Base-by-base conservation (phyloP, 2,888 invertebrate species). In the Coenonympha arcania region DNA sequence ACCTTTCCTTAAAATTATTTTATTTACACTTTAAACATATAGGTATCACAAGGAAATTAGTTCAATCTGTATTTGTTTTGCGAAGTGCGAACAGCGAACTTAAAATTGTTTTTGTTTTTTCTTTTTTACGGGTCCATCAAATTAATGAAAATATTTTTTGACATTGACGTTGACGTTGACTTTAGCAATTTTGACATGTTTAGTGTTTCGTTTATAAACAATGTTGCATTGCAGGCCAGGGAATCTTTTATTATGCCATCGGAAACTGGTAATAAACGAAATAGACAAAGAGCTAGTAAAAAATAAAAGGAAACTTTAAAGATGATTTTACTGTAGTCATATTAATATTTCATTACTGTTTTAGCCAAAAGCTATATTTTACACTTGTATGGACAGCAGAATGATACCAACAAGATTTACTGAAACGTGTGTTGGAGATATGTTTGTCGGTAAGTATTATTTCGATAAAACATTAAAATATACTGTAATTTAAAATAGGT, bases 311-410 rank as follows among this genome's bases (percentile, higher is more conserved):
- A n/a, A n/a, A n/a, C n/a, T n/a, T n/a, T n/a, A n/a, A n/a, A n/a
- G n/a, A n/a, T n/a, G n/a, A n/a, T n/a, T n/a, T n/a, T n/a, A n/a
- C n/a, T n/a, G n/a, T 24, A 4, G 9, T 2, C 24, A 24, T 24
- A 24, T 24, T 24, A 24, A 8, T 5, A 24, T 24, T 24, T 16
- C 13, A 8, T 41, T n/a, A 30, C 15, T 34, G n/a, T n/a, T 89
- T 89, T 73, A 98, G 95, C 98, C 98, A 13, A 95, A 95, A 88
- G 96, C 97, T 57, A 93, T 98, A 55, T 95, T 98, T 87, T 97
- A 98, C 82, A 96, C 97, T 34, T 99, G 98, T 79, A 98, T 99
- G 93, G 98, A 99, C 89, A 96, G 96, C 77, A 89, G 99, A 82
- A 95, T 99, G 93, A 92, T 98, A 65, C 97, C 98, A 18, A 96